Percentiles rank a stretch among this genome's conserved stretches.
phyloP scores from a whole-genome alignment of 2,113 vertebrate genomes.

The Indicator indicator region DNA sequence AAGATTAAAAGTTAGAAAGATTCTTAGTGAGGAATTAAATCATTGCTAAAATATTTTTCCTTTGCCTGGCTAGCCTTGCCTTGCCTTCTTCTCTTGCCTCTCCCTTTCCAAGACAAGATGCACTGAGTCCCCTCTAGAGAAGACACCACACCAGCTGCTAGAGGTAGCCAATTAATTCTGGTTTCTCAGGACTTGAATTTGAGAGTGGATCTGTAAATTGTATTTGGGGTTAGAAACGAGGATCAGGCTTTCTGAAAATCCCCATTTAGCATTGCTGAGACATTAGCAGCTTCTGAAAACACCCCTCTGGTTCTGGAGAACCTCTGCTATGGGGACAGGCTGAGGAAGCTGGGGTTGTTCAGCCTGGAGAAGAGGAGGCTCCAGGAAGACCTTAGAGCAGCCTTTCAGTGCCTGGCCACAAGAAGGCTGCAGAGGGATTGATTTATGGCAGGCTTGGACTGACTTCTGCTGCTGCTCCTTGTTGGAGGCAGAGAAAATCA shows the following conservation, averaged over 20 bases:
- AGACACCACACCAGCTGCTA: not conserved
- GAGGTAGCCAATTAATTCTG: not conserved
- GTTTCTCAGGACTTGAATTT: not conserved
- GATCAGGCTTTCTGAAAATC: not conserved
- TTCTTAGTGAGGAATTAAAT: not conserved
- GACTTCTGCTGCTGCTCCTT: not conserved
- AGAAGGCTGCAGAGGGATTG: not conserved
- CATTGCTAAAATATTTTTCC: not conserved
- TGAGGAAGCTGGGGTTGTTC: too few species aligned
- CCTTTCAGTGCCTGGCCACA: too few species aligned
- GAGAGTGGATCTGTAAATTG: not conserved
- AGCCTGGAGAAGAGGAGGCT: too few species aligned
- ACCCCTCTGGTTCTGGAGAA: not conserved
- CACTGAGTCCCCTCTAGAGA: not conserved
- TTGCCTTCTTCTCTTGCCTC: not conserved
- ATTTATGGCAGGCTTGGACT: not conserved
- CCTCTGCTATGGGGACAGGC: too few species aligned
- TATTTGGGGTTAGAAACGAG: conserved; percentile 5
- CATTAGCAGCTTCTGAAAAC: not conserved
- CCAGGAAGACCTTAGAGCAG: too few species aligned
- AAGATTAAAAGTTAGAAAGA: not conserved
- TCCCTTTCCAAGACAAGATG: not conserved
- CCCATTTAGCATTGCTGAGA: not conserved
- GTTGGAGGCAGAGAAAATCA: not conserved
- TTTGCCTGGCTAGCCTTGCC: not conserved